Percentiles rank a stretch among this genome's conserved stretches.
Evolutionary conservation across 2,888 invertebrate species (phyloP).

Genomic region (Trimorus sp.): DNA sequence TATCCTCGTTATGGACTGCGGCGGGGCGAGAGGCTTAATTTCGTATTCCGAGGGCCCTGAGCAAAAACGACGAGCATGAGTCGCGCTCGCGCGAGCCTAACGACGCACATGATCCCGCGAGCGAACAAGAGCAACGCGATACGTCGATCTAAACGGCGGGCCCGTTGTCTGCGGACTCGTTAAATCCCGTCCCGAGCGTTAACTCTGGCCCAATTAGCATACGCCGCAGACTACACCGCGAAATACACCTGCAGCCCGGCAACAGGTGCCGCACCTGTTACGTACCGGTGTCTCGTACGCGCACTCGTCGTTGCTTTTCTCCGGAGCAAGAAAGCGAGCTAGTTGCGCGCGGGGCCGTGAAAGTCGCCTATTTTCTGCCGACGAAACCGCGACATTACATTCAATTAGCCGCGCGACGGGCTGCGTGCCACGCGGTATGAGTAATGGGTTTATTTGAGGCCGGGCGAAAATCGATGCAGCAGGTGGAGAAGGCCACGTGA

Average conservation of each 20-base stretch:
- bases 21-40: slow-evolving; percentile 63
- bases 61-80: slow-evolving; percentile 63
- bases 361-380: slow-evolving; percentile 36
- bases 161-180: slow-evolving; percentile 78
- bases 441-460: slow-evolving; percentile 40
- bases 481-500: no score
- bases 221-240: slow-evolving; percentile 76
- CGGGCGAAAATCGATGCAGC: slow-evolving; percentile 33
- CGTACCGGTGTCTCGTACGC: slow-evolving; percentile 60
- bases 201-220: slow-evolving; percentile 81
- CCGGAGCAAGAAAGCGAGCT: slow-evolving; percentile 33
- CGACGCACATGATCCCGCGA: slow-evolving; percentile 68
- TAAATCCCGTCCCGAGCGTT: slow-evolving; percentile 76
- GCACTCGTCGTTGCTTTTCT: slow-evolving; percentile 51
- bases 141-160: slow-evolving; percentile 65
- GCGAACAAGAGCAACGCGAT: slow-evolving; percentile 41
- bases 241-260: slow-evolving; percentile 70
- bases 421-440: slow-evolving; percentile 19
- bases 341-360: slow-evolving; percentile 45
- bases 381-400: slow-evolving; percentile 40
- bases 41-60: slow-evolving; percentile 67
- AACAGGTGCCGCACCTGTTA: slow-evolving; percentile 81
- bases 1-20: slow-evolving; percentile 74
- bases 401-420: slow-evolving; percentile 41
- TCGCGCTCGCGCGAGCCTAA: slow-evolving; percentile 73